Evolutionary conservation across 2,113 vertebrate genomes (phyloP).

Genomic region (Leptobrachium leishanense): DNA sequence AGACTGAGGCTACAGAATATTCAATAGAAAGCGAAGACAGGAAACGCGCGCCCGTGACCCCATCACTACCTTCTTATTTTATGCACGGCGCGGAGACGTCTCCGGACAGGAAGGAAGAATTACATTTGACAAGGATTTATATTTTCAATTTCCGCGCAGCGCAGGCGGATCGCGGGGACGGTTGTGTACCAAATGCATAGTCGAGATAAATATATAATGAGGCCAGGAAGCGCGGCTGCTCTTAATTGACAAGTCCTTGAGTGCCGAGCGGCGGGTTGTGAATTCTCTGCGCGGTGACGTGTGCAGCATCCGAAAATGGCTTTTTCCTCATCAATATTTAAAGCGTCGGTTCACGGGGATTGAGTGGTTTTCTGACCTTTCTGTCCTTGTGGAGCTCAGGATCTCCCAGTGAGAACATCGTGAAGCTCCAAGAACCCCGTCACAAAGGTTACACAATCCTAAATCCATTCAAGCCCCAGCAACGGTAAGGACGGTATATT

Average conservation of each 20-base stretch:
- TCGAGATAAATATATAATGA: not conserved
- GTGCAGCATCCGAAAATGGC: not conserved
- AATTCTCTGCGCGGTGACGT: not conserved
- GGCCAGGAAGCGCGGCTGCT: not conserved
- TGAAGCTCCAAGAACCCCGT: not conserved
- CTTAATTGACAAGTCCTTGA: not conserved
- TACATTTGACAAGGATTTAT: too few species aligned
- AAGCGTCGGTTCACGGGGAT: not conserved
- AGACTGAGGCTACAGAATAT: too few species aligned
- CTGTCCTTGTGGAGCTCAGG: not conserved
- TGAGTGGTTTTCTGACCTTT: not conserved
- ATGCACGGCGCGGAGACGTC: too few species aligned
- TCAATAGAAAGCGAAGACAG: too few species aligned
- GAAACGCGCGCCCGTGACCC: too few species aligned
- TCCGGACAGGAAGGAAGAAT: too few species aligned
- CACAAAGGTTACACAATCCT: not conserved
- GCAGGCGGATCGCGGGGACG: not conserved
- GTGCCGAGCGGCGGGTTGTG: not conserved
- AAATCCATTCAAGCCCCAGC: not conserved
- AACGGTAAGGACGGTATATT: not conserved
- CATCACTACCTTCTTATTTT: too few species aligned
- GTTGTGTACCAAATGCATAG: not conserved
- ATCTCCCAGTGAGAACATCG: not conserved
- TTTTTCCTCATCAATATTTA: not conserved
- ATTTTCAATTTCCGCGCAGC: too few species aligned